Evolutionary conservation across 2,888 invertebrate genomes (phyloP).

Genomic region (Electrophaes corylata): DNA sequence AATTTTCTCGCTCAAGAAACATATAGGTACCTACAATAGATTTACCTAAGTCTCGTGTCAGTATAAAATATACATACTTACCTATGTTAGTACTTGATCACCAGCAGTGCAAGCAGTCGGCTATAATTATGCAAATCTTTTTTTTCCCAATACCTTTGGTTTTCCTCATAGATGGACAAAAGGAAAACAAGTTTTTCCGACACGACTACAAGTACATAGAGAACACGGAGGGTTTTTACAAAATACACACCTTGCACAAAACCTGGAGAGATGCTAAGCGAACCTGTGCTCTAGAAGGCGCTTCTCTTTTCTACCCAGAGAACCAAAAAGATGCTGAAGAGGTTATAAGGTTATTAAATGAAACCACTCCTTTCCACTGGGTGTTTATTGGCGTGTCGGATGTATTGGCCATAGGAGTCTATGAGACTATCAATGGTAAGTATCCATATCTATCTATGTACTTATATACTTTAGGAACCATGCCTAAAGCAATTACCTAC

Average conservation of each 20-base stretch:
- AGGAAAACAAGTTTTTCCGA: conserved; percentile 57
- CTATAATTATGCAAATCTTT: no score
- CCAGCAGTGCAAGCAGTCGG: no score
- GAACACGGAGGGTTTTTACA: conserved; percentile 59
- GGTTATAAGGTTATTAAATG: conserved; percentile 47
- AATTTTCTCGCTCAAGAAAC: no score
- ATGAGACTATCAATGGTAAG: conserved; percentile 45
- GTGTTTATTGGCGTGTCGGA: conserved; percentile 55
- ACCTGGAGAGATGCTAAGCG: conserved; percentile 60
- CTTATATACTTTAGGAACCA: no score
- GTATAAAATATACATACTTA: no score
- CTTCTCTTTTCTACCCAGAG: conserved; percentile 61
- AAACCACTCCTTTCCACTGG: conserved; percentile 40
- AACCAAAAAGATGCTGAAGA: conserved; percentile 54
- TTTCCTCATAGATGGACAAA: conserved; percentile 57
- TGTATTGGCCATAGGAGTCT: conserved; percentile 52
- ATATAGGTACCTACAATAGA: no score
- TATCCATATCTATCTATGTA: not conserved
- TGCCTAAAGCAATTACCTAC: no score
- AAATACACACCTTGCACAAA: conserved; percentile 59
- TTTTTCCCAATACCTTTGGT: not conserved
- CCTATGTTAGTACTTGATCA: no score
- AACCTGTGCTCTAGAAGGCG: conserved; percentile 61
- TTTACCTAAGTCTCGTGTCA: no score
- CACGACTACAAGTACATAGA: conserved; percentile 63